Base-by-base conservation (phyloP, 1,140 invertebrate genomes). In the Brachionus manjavacas region DNA sequence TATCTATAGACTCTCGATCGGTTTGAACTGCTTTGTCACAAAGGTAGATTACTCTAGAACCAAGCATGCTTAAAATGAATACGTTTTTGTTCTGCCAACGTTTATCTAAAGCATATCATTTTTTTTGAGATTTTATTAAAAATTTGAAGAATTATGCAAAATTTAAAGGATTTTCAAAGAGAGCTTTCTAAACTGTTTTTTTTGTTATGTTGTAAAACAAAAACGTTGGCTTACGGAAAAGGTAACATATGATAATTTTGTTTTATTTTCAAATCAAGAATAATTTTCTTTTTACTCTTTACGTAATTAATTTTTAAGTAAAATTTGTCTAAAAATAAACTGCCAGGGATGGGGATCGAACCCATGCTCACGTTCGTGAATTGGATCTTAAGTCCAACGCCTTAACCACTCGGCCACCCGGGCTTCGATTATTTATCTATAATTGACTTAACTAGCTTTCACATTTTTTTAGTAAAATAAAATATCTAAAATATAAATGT, bases 321-420 rank as follows among this genome's bases (percentile, higher is more conserved):
- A 12, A n/a, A 68, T 68, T 31, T 31, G 39, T 4, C 25, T 14
- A 39, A 72, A 72, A 72, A 72, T 20, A 16, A 41, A 41, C 20
- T 41, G 68, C 68, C 68, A 35, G 68, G 39, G 31, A 72, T 41
- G 68, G 68, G 68, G 68, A 35, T 72, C 68, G 68, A 72, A 72
- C 68, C 68, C 68, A 41, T 72, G 68, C 31, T 41, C 68, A 41
- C 52, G 25, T 60, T 60, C 52, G 52, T 60, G 52, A 60, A 60
- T 72, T 35, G 39, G 68, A 72, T 72, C 39, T 41, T 41, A 72
- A 72, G 68, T 72, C 68, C 39, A 35, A 72, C 68, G 68, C 68
- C 39, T 41, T 72, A 72, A 35, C 68, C 31, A 72, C 68, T 72
- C 31, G 39, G 68, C 68, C 39, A 72, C 31, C 68, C 68, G 14